Evolutionary conservation across 2,888 invertebrate genomes (phyloP), one percentile per base, ranked within the genome.

Genomic region (Hirtodrosophila cameraria): DNA sequence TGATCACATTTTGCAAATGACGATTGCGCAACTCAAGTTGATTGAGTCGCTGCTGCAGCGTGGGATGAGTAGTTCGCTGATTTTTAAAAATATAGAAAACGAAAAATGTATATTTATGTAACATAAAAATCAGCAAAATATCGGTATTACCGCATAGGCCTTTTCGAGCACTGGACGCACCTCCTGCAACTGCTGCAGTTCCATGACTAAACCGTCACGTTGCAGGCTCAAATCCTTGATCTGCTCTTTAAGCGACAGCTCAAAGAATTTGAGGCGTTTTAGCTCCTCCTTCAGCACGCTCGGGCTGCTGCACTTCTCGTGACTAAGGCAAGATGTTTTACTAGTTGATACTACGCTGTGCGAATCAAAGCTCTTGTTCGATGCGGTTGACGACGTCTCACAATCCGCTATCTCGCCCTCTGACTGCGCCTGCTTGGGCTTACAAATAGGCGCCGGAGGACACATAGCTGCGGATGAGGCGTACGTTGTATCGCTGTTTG

Each of bases 1-100:
- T 93, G 59, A 94, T 91, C 45, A 93, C 92, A 67, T 92, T 90
- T 87, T 94, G 93, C 63, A 94, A 89, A 88, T 93, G 93, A 68
- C 93, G 92, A 87, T 94, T 93, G 64, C 93, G 92, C 74, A 93
- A 92, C 82, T 94, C 94, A 74, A 94, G 91, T 71, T 90, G 90
- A 61, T 91, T 91, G n/a, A 91, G 88, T 67, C 89, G 79, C 72
- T 91, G 91, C 63, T 90, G 88, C 49, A 91, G 75, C 35, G 89
- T 88, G 25, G 91, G 91, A 87, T 91, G 91, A 48, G 89, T 87
- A 12, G 91, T 89, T 38, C 91, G 88, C 91, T 91, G 54, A n/a
- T n/a, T 11, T 8, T 3, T 1, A 23, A 23, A 7, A 23, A 23
- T 2, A 23, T 8, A 16, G 27, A 16, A 11, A 50, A 23, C 45